Conservation (phyloP, 2,113 vertebrate genomes). For the Narcine bancroftii region DNA sequence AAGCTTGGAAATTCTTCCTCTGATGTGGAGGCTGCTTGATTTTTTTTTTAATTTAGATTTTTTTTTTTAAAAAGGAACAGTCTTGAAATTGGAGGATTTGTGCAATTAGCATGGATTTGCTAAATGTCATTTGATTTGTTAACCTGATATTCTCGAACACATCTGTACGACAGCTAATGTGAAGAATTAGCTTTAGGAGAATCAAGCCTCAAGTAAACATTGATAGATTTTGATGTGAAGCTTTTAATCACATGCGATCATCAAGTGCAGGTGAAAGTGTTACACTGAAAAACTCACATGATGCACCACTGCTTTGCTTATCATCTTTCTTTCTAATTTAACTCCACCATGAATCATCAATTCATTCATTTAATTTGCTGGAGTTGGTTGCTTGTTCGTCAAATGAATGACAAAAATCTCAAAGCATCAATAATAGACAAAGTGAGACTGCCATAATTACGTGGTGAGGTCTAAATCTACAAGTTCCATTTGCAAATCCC, state of each 20-base stretch:
- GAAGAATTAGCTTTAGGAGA: background rate
- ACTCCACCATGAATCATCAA: background rate
- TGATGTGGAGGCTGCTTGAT: background rate
- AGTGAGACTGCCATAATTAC: background rate
- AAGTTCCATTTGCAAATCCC: slow-evolving; percentile 19
- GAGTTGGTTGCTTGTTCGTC: background rate
- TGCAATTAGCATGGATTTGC: slow-evolving; percentile 9
- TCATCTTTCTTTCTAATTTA: slow-evolving; percentile 2
- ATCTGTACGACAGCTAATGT: background rate
- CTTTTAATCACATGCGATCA: slow-evolving; percentile 25
- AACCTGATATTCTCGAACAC: slow-evolving; percentile 4
- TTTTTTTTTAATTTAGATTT: too few relatives aligned
- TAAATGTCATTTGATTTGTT: slow-evolving; percentile 28
- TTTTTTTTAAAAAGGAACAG: background rate
- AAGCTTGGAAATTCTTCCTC: background rate
- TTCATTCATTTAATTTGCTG: slow-evolving; percentile 26
- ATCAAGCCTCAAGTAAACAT: background rate
- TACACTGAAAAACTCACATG: slow-evolving; percentile 17
- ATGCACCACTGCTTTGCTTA: slow-evolving; percentile 26
- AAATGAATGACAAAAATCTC: slow-evolving; percentile 28
- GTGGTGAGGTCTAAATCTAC: background rate
- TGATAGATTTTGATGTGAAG: slow-evolving; percentile 16
- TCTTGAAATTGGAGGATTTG: background rate
- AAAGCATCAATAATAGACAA: background rate
- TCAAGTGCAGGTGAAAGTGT: slow-evolving; percentile 24